Base-by-base conservation (phyloP, 1,140 invertebrate species). In the Pseudomyrmex gracilis region DNA sequence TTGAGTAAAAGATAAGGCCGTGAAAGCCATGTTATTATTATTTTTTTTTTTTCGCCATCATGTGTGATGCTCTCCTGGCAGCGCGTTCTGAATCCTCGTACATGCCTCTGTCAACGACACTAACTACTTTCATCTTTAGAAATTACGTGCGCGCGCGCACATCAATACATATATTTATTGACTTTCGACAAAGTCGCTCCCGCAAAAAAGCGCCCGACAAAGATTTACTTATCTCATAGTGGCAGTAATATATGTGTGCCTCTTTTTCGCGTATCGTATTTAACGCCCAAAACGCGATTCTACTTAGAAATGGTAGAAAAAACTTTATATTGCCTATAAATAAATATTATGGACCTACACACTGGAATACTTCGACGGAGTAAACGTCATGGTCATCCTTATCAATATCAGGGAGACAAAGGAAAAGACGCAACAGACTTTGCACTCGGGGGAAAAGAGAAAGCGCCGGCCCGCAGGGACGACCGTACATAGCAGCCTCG, bases 271-370 rank as follows among this genome's bases (percentile, higher is more conserved):
- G 73, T 17, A 8, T 43, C 17, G 24, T 61, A 82, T 82, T 77
- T 77, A 83, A 47, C n/a, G n/a, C 49, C 20, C 34, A 57, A 71
- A 55, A 80, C 73, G 84, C 51, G 78, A 22, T 45, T n/a, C 24
- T 85, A 77, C 55, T 34, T 34, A 34, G 34, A 87, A 53, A 87
- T 73, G 63, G 55, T 73, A 87, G 64, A 82, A 57, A 73, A 66
- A 83, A 85, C 15, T 57, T 68, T 83, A 34, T 34, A 78, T 87
- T 49, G 61, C 66, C 84, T 88, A 88, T 91, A 91, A 93, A 93
- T 93, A 92, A 93, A 93, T 93, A 93, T 90, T 93, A 93, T 92
- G 68, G 67, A 87, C 87, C 89, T 92, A 93, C 87, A 92, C 86
- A 92, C 85, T 92, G 91, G 88, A 93, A 93, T 93, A 93, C 87